Evolutionary conservation across 2,888 invertebrate genomes (phyloP).

Genomic region (Eucera pruinosa): DNA sequence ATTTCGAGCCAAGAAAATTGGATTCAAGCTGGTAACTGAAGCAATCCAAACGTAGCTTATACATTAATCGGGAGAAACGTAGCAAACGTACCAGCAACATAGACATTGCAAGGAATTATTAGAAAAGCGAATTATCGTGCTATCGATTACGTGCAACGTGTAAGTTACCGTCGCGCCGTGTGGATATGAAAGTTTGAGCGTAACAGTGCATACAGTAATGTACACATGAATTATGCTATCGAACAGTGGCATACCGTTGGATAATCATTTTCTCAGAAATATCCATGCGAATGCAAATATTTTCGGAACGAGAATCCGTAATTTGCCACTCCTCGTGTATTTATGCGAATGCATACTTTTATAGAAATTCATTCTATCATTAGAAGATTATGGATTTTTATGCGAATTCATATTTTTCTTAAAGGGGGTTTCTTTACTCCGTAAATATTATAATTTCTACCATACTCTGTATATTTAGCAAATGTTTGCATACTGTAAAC

Average conservation of each 20-base stretch:
- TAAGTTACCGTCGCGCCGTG: not conserved
- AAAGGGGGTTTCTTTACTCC: no score
- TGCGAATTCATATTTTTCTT: no score
- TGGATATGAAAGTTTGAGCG: conserved; percentile 24
- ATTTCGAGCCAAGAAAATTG: no score
- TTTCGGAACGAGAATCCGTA: not conserved
- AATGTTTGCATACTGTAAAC: no score
- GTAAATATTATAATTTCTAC: no score
- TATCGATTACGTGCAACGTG: not conserved
- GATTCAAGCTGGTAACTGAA: no score
- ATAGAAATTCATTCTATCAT: no score
- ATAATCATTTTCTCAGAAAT: conserved; percentile 9
- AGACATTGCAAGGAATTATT: not conserved
- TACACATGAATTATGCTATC: not conserved
- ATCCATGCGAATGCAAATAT: not conserved
- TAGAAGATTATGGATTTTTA: no score
- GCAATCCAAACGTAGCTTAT: no score
- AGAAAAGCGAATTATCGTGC: not conserved
- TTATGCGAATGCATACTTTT: no score
- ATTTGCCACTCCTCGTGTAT: no score
- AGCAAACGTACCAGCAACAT: not conserved
- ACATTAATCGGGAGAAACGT: not conserved
- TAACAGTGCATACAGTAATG: not conserved
- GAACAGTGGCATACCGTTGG: not conserved
- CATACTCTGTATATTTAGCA: no score